Evolutionary conservation across 2,113 vertebrate genomes (phyloP).

Genomic region (Girardinichthys multiradiatus): DNA sequence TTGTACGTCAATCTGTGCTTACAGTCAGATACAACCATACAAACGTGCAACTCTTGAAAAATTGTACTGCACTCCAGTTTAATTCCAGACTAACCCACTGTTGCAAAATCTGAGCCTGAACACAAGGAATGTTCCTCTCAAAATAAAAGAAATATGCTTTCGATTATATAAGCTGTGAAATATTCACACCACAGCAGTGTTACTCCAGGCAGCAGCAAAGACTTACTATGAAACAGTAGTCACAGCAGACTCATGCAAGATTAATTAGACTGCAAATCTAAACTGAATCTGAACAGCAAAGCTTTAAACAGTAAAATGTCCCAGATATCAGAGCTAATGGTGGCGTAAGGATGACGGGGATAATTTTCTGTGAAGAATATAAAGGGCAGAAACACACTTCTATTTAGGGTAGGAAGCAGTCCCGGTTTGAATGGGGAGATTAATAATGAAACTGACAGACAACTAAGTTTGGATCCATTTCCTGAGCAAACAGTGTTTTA

Average conservation of each 20-base stretch:
- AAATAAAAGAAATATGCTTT: background rate
- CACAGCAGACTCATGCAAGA: background rate
- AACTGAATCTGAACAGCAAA: conserved; percentile 10
- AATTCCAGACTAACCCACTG: background rate
- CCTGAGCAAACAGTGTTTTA: background rate
- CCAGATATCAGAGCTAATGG: conserved; percentile 33
- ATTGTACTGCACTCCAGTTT: background rate
- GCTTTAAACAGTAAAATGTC: conserved; percentile 29
- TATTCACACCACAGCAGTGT: background rate
- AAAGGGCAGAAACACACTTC: conserved; percentile 56
- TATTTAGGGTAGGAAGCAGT: conserved; percentile 54
- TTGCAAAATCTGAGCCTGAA: background rate
- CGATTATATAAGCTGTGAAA: background rate
- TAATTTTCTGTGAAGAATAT: conserved; percentile 42
- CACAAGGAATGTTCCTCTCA: background rate
- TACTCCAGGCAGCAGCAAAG: background rate
- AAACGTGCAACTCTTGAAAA: background rate
- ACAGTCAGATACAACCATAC: background rate
- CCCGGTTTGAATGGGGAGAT: conserved; percentile 52
- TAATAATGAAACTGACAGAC: conserved; percentile 37
- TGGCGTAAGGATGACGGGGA: conserved; percentile 31
- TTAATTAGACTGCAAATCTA: conserved; percentile 1
- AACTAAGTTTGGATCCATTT: conserved; percentile 34
- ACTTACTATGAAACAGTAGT: background rate
- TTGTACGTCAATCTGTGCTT: background rate